phyloP scores from a whole-genome alignment of 2,797 vertebrate species.

The Platyrinchus mystaceus region DNA sequence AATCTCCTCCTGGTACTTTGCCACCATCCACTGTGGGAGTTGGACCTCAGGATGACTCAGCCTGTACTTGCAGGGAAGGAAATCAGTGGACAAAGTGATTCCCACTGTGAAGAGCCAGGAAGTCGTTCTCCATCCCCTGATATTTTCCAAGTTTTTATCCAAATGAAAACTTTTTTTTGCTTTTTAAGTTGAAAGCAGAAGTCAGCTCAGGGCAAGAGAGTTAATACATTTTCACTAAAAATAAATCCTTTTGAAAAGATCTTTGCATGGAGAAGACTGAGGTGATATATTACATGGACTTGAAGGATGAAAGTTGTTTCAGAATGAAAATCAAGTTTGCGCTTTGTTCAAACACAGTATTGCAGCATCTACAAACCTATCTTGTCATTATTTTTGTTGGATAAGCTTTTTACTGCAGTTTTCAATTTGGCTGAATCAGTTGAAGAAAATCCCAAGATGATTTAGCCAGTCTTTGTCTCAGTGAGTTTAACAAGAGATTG shows the following conservation, averaged over 20 bases:
- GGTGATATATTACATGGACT: not conserved
- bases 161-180: not conserved
- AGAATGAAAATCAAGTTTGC: not conserved
- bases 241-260: not conserved
- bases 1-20: not conserved
- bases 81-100: not conserved
- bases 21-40: not conserved
- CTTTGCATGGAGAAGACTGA: not conserved
- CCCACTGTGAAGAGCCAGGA: not conserved
- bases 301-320: not conserved
- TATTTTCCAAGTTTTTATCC: not conserved
- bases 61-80: fast-evolving
- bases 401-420: not conserved
- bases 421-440: not conserved
- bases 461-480: not conserved
- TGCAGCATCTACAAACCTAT: not conserved
- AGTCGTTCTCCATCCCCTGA: not conserved
- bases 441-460: not conserved
- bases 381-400: not conserved
- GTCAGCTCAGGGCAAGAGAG: not conserved
- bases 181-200: not conserved
- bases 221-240: not conserved
- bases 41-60: not conserved
- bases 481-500: not conserved
- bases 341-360: not conserved